These are phyloP conservation scores for Urocitellus parryii DNA, from an alignment of 2,113 vertebrate genomes.

Conservation along the genomic window DNA sequence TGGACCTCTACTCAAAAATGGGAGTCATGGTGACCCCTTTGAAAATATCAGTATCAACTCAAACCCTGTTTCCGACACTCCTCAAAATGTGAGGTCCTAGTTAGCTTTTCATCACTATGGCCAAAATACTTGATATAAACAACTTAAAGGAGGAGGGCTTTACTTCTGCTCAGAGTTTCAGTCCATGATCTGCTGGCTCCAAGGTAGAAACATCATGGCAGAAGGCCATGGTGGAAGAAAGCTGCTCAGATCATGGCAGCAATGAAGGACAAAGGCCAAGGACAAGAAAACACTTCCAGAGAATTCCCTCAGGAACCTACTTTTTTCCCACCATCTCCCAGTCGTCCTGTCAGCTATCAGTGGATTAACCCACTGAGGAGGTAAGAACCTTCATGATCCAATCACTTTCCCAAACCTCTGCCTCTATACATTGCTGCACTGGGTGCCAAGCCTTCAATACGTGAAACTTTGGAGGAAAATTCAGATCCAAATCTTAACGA, in stretches of 20 bases:
- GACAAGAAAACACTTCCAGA: not conserved
- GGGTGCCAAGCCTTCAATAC: too few species aligned
- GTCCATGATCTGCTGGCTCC: not conserved
- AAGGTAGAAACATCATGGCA: not conserved
- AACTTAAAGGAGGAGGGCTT: not conserved
- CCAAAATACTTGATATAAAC: not conserved
- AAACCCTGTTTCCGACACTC: not conserved
- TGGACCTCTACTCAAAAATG: not conserved
- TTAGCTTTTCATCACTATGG: not conserved
- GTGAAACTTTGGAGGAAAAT: too few species aligned
- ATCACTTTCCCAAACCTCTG: too few species aligned
- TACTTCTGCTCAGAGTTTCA: not conserved
- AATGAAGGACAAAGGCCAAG: not conserved
- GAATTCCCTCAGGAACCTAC: not conserved
- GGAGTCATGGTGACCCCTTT: not conserved
- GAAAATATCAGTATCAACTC: not conserved
- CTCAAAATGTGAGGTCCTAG: not conserved
- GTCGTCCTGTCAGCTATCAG: not conserved
- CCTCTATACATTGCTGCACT: too few species aligned
- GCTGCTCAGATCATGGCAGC: not conserved
- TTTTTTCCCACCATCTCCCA: not conserved
- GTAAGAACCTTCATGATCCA: too few species aligned
- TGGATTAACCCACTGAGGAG: not conserved
- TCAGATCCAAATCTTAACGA: too few species aligned
- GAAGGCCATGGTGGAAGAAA: not conserved